Evolutionary conservation across 2,113 vertebrate species (phyloP).

Genomic region (Plecturocebus donacophilus): DNA sequence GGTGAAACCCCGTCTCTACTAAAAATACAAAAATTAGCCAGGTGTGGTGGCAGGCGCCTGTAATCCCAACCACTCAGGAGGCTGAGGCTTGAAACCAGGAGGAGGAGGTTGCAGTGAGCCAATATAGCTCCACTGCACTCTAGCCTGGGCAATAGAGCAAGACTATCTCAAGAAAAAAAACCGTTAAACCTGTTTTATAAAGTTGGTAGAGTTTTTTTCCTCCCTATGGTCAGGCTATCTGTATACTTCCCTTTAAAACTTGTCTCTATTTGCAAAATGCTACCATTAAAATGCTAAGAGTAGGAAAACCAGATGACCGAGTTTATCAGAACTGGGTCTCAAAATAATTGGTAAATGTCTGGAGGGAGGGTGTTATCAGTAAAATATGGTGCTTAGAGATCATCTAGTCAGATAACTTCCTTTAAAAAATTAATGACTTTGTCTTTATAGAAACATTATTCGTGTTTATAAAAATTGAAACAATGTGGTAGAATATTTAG

Average conservation of each 20-base stretch:
- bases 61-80: too few relatives aligned
- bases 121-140: too few relatives aligned
- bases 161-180: background rate
- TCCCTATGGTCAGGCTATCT: background rate
- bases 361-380: background rate
- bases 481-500: too few relatives aligned
- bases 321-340: slow-evolving; percentile 38
- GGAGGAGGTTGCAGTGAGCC: too few relatives aligned
- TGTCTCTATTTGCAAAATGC: background rate
- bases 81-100: too few relatives aligned
- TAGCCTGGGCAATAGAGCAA: too few relatives aligned
- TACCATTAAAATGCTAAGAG: slow-evolving; percentile 17
- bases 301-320: slow-evolving; percentile 46
- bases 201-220: background rate
- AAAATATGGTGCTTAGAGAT: slow-evolving; percentile 11
- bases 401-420: background rate
- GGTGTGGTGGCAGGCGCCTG: too few relatives aligned
- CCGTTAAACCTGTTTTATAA: background rate
- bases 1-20: too few relatives aligned
- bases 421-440: slow-evolving; percentile 14
- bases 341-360: slow-evolving; percentile 27
- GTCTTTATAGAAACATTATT: background rate
- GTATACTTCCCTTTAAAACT: background rate
- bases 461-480: too few relatives aligned
- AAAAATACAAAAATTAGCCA: too few relatives aligned